These are phyloP conservation scores for Chondrilla cf. caribensis DNA, from an alignment of 37 sponge, comb jelly and placozoan genomes.

Conservation along the genomic window DNA sequence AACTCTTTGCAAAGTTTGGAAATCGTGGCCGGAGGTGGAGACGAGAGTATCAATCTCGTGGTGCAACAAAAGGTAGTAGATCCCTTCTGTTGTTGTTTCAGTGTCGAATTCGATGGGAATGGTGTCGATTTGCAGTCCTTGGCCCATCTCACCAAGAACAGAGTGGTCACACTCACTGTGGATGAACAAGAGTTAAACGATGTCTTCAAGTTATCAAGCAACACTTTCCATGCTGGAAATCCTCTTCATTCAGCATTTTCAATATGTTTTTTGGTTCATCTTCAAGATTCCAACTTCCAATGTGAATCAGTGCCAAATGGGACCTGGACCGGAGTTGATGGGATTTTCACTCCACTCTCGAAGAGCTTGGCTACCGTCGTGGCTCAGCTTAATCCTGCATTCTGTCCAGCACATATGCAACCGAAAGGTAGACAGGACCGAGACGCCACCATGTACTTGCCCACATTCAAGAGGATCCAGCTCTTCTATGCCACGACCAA, in stretches of 20 bases:
- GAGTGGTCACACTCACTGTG: neutral
- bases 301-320: neutral
- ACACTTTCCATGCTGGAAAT: neutral
- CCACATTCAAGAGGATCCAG: conserved; percentile 20
- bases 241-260: neutral
- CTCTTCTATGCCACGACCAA: conserved; percentile 7
- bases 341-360: neutral
- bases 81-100: conserved; percentile 21
- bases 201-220: neutral
- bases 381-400: neutral
- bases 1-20: neutral
- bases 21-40: neutral
- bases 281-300: neutral
- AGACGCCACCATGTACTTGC: neutral
- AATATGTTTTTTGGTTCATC: neutral
- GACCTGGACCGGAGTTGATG: neutral
- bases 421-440: neutral
- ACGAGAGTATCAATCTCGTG: neutral
- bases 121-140: neutral
- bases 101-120: neutral
- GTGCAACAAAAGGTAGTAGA: conserved; percentile 7
- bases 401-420: neutral
- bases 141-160: neutral
- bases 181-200: neutral
- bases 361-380: neutral